Percentiles rank a stretch among this genome's conserved stretches.
phyloP scores from a whole-genome alignment of 2,113 vertebrate species.

The Sinocyclocheilus anophthalmus region DNA sequence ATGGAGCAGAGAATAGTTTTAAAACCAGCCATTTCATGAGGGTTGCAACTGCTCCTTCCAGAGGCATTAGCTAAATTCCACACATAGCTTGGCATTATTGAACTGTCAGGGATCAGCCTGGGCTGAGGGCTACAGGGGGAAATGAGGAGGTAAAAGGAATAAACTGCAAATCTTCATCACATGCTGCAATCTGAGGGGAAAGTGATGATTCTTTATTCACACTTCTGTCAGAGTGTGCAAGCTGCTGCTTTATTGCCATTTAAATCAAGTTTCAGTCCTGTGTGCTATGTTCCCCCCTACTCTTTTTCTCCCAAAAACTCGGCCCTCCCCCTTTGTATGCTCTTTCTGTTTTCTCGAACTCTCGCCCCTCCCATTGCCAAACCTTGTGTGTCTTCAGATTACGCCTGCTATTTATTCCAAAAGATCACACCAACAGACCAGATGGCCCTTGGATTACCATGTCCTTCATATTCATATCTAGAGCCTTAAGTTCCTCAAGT shows the following conservation, averaged over 20 bases:
- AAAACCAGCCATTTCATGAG: conserved; percentile 58
- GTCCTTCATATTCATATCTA: conserved; percentile 79
- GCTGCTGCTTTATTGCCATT: conserved; percentile 74
- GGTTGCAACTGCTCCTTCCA: conserved; percentile 61
- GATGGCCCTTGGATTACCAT: conserved; percentile 79
- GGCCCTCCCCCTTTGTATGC: conserved; percentile 53
- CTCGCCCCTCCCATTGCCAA: background rate
- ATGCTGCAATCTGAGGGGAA: conserved; percentile 51
- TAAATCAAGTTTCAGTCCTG: conserved; percentile 75
- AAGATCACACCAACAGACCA: conserved; percentile 74
- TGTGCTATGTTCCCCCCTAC: conserved; percentile 56
- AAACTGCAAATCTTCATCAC: conserved; percentile 63
- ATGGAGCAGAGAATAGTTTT: conserved; percentile 17
- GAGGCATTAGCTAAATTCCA: conserved; percentile 77
- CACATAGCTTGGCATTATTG: conserved; percentile 79
- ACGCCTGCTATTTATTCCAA: conserved; percentile 74
- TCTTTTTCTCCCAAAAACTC: conserved; percentile 63
- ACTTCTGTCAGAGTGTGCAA: conserved; percentile 62
- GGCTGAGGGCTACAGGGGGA: conserved; percentile 66
- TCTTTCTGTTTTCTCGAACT: conserved; percentile 10
- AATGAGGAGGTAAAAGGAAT: conserved; percentile 62
- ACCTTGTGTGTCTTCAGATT: conserved; percentile 78
- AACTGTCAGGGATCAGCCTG: conserved; percentile 76
- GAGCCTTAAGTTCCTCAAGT: conserved; percentile 66
- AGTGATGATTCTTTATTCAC: conserved; percentile 73